Evolutionary conservation across 2,113 vertebrate genomes (phyloP), one percentile per base, ranked within the genome.

Genomic region (Syrrhaptes paradoxus): DNA sequence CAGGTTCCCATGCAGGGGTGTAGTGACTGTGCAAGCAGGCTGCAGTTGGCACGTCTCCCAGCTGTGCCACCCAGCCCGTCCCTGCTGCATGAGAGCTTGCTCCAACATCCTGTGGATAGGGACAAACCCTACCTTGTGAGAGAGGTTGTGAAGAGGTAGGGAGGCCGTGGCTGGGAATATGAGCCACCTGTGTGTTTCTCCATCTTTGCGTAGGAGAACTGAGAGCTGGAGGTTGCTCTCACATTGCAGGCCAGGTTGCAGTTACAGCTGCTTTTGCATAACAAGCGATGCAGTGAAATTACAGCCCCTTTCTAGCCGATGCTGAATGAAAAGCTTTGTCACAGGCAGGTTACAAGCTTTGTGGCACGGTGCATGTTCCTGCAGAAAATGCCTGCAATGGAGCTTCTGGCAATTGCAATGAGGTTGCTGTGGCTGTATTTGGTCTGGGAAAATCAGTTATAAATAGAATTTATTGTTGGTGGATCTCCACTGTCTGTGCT

Each of bases 141-240:
- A 31, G 71, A 48, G 71, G 22, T 11, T 34, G 26, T 3, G 28
- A 9, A 57, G 51, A 73, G 41, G 9, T 12, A 26, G 45, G 1
- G 8, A 61, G 31, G 28, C n/a, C 4, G 1, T 3, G 19, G 25
- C 41, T 41, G 34, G 46, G 17, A 55, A 34, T 9, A 14, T 4
- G 18, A 86, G 29, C 85, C 6, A 5, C n/a, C 45, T 45, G 32
- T 36, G 19, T 5, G 9, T 65, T 87, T 43, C 72, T 58, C 41
- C 0, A 0, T 9, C 49, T 34, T 26, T 20, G 34, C 51, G 3
- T 3, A 51, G 3, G 65, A 52, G 59, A 54, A 17, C 22, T n/a
- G 78, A 41, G 67, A 76, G 88, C 0, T 45, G 62, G 48, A 78
- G 77, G 26, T 11, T 72, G 66, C 52, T 68, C 20, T 82, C 71